Evolutionary conservation across 2,113 vertebrate genomes (phyloP).

Genomic region (Vimba vimba): DNA sequence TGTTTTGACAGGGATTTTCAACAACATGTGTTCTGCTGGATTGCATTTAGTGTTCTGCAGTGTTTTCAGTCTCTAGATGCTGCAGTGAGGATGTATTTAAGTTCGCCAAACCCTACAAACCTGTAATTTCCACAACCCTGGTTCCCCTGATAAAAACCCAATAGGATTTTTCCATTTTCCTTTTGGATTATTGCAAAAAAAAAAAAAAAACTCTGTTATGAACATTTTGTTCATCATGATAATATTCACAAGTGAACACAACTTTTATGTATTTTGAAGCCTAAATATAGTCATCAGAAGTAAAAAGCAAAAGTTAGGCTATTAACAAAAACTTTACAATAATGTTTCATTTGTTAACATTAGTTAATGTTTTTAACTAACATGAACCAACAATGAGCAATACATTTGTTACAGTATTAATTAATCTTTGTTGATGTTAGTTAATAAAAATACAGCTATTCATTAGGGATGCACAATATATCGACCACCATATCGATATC

Average conservation of each 20-base stretch:
- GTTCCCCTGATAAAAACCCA: not conserved
- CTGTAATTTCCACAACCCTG: not conserved
- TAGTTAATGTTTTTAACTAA: too few species aligned
- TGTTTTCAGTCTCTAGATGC: not conserved
- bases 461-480: too few species aligned
- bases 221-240: not conserved
- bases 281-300: not conserved
- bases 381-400: too few species aligned
- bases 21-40: not conserved
- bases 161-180: not conserved
- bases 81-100: not conserved
- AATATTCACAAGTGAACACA: not conserved
- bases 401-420: too few species aligned
- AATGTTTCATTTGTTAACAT: too few species aligned
- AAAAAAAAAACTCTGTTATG: not conserved
- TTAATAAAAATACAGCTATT: too few species aligned
- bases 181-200: not conserved
- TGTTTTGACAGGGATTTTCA: not conserved
- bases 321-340: not conserved
- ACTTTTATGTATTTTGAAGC: not conserved
- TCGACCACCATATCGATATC: too few species aligned
- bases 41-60: not conserved
- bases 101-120: not conserved
- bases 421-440: too few species aligned
- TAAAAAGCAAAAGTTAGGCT: not conserved